Evolutionary conservation across 2,888 invertebrate genomes (phyloP), one percentile per base, ranked within the genome.

Genomic region (Drosophila affinis): DNA sequence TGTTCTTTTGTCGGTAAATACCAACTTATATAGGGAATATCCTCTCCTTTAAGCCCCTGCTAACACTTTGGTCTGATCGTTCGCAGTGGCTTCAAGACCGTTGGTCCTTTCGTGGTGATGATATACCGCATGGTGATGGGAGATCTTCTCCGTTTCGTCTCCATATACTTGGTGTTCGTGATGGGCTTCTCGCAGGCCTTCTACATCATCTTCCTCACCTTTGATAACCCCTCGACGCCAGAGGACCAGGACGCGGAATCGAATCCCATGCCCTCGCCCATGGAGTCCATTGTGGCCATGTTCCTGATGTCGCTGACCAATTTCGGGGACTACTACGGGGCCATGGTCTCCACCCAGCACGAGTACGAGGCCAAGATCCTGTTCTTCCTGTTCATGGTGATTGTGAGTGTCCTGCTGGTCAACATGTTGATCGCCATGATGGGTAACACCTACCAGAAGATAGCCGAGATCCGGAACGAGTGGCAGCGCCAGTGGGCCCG

Each of bases 371-470:
- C 97, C 14, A 98, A 98, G 96, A 93, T 96, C 17, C 93, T 99
- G 14, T 99, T 99, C 93, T 96, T 99, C n/a, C 93, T 98, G 44
- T 99, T 98, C 93, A 99, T 99, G 98, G 97, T 96, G 63, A 96
- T 99, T 91, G 99, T 99, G 21, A 98, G 98, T 0, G 96, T 99
- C 69, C 93, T 99, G 39, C 93, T 99, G 65, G 97, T 99, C 57
- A 99, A 99, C 94, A 98, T 99, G 98, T 93, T 99, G 92, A 99
- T 99, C 89, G 99, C 99, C 75, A 99, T 99, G 99, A 99, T 99
- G 99, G 99, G 99, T 0, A 99, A 99, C 92, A 99, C 99, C 3
- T 99, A 99, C 91, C 98, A 98, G 92, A 97, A 98, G 93, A 98
- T 99, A 81, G 98, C 98, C 0, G 98, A 98, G 92, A 98, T 98